Evolutionary conservation across 2,888 invertebrate species (phyloP).

Genomic region (Melanchra persicariae): DNA sequence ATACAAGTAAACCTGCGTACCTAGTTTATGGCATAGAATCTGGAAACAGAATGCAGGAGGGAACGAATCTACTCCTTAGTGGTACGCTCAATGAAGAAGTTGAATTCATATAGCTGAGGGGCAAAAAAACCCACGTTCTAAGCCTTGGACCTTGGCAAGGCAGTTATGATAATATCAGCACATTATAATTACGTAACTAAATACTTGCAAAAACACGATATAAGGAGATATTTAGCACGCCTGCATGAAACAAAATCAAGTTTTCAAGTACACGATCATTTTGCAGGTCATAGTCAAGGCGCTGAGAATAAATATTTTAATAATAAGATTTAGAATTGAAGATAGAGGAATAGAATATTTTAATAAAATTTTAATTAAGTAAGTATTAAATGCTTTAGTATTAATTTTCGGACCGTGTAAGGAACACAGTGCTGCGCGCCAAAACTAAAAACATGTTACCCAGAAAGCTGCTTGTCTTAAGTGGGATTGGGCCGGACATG

Average conservation of each 20-base stretch:
- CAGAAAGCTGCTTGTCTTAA: too few relatives aligned
- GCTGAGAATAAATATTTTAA: background rate
- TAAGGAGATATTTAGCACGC: background rate
- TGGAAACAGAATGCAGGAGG: too few relatives aligned
- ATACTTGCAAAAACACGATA: slow-evolving; percentile 7
- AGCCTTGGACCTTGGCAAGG: slow-evolving; percentile 13
- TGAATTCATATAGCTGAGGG: background rate
- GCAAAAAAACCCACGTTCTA: background rate
- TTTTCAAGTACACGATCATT: background rate
- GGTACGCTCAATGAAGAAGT: too few relatives aligned
- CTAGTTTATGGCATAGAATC: too few relatives aligned
- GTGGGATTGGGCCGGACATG: too few relatives aligned
- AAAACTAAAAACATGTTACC: too few relatives aligned
- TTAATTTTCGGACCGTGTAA: too few relatives aligned
- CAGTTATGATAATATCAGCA: slow-evolving; percentile 25
- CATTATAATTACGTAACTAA: slow-evolving; percentile 30
- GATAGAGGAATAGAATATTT: background rate
- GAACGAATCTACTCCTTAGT: too few relatives aligned
- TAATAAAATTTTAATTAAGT: too few relatives aligned
- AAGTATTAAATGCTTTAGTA: too few relatives aligned
- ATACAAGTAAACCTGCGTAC: too few relatives aligned
- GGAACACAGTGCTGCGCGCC: too few relatives aligned
- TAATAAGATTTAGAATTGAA: background rate
- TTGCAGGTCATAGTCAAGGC: background rate
- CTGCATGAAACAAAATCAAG: slow-evolving; percentile 5